Evolutionary conservation across 2,888 invertebrate species (phyloP), one percentile per base, ranked within the genome.

Genomic region (Papilio demoleus): DNA sequence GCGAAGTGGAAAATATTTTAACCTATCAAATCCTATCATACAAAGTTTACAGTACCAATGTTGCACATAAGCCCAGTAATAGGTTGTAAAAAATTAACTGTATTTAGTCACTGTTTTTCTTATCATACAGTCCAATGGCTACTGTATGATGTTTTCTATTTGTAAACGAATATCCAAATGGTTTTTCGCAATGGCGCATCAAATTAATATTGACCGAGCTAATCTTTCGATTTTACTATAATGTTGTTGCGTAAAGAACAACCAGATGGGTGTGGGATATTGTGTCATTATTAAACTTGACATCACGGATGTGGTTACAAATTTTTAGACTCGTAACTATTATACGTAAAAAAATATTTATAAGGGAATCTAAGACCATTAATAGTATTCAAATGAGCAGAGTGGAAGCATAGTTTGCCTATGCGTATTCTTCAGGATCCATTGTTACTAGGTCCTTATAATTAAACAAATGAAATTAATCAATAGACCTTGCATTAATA

Each of bases 211-310:
- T 73, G 76, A 78, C 74, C 70, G 74, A 73, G 76, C 75, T 77
- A 75, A 74, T 79, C 78, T 76, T 70, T 65, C 71, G 64, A 65
- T 71, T 79, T 78, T 76, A 75, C 77, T 77, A 75, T 79, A 75
- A 72, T 74, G 71, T 65, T 78, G 73, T 84, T 86, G 78, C 80
- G 81, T 75, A 72, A 72, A 75, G 73, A 75, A 73, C 74, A 67
- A 67, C 63, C 50, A 14, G 76, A 74, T 73, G 73, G 77, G 77
- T 77, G 78, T 78, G 76, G 78, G 73, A 24, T 73, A 81, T 85
- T 85, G 82, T 81, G 84, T 81, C 82, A 85, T 74, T 70, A 53
- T 31, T 24, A 50, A 24, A 50, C 24, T 50, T 24, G 50, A 24
- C 24, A 24, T 12, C 14, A 31, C 53, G 53, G 31, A 31, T 53